These are phyloP conservation scores for Cynoglossus semilaevis DNA, from an alignment of 2,113 vertebrate species.

Conservation along the genomic window DNA sequence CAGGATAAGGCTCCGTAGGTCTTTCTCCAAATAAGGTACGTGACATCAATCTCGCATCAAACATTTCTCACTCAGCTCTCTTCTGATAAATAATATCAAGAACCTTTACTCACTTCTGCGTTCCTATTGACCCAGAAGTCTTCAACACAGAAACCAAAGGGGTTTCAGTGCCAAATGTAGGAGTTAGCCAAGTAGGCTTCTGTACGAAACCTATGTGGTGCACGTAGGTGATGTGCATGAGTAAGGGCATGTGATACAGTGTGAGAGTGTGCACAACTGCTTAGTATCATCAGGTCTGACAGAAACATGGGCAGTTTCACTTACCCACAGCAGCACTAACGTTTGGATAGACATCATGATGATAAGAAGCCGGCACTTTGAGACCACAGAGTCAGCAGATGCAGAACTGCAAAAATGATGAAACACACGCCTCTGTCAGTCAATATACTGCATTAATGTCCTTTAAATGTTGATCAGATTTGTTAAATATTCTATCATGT, in stretches of 20 bases:
- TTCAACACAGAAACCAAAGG: slow-evolving; percentile 34
- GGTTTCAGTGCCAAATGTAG: slow-evolving; percentile 31
- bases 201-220: slow-evolving; percentile 22
- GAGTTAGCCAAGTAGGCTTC: neutral
- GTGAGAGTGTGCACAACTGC: slow-evolving; percentile 8
- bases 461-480: no score
- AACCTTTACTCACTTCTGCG: neutral
- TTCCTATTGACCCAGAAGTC: slow-evolving; percentile 15
- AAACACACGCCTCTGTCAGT: neutral
- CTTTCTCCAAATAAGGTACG: neutral
- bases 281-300: slow-evolving; percentile 21
- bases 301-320: slow-evolving; percentile 28
- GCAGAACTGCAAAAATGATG: neutral
- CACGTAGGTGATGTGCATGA: slow-evolving; percentile 11
- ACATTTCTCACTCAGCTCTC: slow-evolving; percentile 13
- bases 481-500: no score
- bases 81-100: slow-evolving; percentile 3
- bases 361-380: slow-evolving; percentile 46
- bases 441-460: no score
- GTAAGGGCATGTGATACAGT: slow-evolving; percentile 5
- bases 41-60: neutral
- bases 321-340: slow-evolving; percentile 20
- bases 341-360: slow-evolving; percentile 42
- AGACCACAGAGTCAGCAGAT: slow-evolving; percentile 12
- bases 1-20: neutral